A percentile compares a stretch with the other conserved stretches of the same genome.
Evolutionary conservation across 2,888 invertebrate species (phyloP).

Genomic region (Ommatoiulus sabulosus): DNA sequence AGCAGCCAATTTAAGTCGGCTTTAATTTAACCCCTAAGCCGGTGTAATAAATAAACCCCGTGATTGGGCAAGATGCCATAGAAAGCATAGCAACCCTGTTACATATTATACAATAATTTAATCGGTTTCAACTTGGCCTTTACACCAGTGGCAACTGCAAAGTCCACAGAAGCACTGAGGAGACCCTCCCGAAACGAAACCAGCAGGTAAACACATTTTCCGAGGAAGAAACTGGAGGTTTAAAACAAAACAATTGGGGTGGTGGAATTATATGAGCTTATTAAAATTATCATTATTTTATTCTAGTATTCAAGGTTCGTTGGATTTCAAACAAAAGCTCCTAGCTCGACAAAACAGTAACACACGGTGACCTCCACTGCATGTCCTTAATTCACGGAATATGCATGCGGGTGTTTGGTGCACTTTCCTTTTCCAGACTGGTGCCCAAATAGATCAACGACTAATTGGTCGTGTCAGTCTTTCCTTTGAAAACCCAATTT

Average conservation of each 20-base stretch:
- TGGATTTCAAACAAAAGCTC: neutral
- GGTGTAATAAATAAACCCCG: neutral
- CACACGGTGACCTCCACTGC: neutral
- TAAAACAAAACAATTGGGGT: neutral
- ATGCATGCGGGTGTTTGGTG: neutral
- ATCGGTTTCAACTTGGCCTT: slow-evolving; percentile 9
- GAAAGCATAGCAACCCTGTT: slow-evolving; percentile 20
- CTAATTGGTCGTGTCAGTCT: slow-evolving; percentile 1
- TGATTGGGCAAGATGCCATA: slow-evolving; percentile 11
- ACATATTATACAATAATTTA: neutral
- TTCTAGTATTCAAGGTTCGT: slow-evolving; percentile 20
- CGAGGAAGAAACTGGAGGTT: neutral
- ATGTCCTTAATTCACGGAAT: neutral
- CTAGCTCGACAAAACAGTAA: neutral
- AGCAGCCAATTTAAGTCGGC: neutral
- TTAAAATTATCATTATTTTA: neutral
- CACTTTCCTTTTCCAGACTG: slow-evolving; percentile 38
- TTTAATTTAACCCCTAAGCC: neutral
- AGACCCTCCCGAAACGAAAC: neutral
- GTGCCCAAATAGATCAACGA: neutral
- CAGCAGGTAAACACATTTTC: neutral
- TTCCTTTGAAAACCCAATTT: neutral
- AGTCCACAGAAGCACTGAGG: neutral
- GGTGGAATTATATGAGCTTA: neutral
- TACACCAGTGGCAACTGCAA: neutral